phyloP scores from a whole-genome alignment of 2,797 vertebrate species.

The Sebastes baramenuke region DNA sequence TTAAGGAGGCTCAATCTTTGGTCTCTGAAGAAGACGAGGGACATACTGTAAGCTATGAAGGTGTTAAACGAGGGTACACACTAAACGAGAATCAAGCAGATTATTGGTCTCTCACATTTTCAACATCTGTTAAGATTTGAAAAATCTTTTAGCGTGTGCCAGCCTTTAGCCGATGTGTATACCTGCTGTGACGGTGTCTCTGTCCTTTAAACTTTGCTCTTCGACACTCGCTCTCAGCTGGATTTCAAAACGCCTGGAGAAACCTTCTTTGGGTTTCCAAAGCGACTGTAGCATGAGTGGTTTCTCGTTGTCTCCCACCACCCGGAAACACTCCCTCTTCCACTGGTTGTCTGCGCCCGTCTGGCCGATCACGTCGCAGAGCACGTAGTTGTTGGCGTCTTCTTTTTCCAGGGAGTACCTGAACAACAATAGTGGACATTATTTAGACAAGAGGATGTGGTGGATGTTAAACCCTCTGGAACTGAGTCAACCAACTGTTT shows the following conservation, averaged over 20 bases:
- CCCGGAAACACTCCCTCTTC: constrained; percentile 83
- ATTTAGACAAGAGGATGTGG: neutral
- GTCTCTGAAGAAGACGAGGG: neutral
- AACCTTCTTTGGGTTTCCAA: constrained; percentile 87
- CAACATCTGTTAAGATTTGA: too few relatives aligned
- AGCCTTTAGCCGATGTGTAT: neutral
- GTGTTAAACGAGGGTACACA: neutral
- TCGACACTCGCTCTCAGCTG: constrained; percentile 73
- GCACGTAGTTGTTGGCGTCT: constrained; percentile 74
- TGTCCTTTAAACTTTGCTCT: constrained; percentile 73
- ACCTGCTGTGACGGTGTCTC: constrained; percentile 83
- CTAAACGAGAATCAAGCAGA: too few relatives aligned
- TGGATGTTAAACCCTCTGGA: neutral
- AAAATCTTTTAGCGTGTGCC: too few relatives aligned
- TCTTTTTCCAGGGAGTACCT: constrained; percentile 86
- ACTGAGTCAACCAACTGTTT: neutral
- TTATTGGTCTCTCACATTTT: too few relatives aligned
- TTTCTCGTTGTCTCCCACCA: constrained; percentile 81
- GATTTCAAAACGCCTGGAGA: constrained; percentile 84
- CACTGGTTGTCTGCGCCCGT: constrained; percentile 75
- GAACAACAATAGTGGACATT: neutral
- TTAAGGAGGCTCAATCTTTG: neutral
- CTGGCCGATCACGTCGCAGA: constrained; percentile 84
- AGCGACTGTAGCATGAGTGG: constrained; percentile 84
- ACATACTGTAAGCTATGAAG: too few relatives aligned